phyloP scores from a whole-genome alignment of 1,140 invertebrate species.

The Holcopasites calliopsidis region DNA sequence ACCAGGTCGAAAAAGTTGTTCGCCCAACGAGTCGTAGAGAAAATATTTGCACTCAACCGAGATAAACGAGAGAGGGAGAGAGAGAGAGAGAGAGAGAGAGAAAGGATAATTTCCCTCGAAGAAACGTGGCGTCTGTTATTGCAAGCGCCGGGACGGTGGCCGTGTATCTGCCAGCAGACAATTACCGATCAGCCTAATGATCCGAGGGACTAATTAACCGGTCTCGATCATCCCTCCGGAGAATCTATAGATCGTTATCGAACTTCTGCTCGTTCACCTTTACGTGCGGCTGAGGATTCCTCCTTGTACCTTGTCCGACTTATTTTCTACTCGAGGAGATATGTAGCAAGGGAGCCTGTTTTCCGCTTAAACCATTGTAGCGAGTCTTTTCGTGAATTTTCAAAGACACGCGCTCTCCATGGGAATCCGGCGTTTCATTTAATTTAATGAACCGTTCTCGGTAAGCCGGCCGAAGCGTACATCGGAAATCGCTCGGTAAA shows the following conservation, averaged over 20 bases:
- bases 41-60: conserved; percentile 53
- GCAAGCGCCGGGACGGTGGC: too few relatives aligned
- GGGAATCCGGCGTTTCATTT: conserved; percentile 69
- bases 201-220: conserved; percentile 45
- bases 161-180: not conserved
- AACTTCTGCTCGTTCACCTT: not conserved
- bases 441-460: conserved; percentile 71
- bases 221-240: not conserved
- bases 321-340: not conserved
- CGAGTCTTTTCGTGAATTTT: too few relatives aligned
- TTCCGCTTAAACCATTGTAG: too few relatives aligned
- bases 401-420: conserved; percentile 16
- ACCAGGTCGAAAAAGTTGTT: not conserved
- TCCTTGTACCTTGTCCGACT: not conserved
- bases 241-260: not conserved
- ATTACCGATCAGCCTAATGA: conserved; percentile 60
- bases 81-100: too few relatives aligned
- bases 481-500: conserved; percentile 72
- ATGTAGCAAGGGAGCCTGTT: not conserved
- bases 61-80: conserved; percentile 57
- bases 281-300: not conserved
- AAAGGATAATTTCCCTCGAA: conserved; percentile 59
- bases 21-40: not conserved
- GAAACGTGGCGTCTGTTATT: not conserved
- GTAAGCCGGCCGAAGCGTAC: conserved; percentile 54